Conservation (phyloP, 2,888 invertebrate species). For the Homarus gammarus region DNA sequence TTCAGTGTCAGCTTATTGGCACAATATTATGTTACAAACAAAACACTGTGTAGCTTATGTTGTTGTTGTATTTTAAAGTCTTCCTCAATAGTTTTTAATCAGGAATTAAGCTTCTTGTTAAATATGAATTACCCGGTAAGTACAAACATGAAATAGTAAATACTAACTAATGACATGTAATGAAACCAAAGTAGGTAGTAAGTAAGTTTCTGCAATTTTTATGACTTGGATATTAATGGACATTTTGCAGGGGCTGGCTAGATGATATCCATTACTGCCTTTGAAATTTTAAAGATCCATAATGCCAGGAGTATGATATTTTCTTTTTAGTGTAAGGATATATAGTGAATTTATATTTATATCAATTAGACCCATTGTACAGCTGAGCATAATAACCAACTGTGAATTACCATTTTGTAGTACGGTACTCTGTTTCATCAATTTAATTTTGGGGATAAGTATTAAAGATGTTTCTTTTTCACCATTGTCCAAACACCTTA, state of each 20-base stretch:
- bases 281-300: background rate
- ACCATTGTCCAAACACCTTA: background rate
- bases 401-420: background rate
- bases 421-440: background rate
- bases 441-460: background rate
- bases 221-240: background rate
- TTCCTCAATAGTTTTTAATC: background rate
- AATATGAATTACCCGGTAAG: constrained; percentile 4
- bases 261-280: background rate
- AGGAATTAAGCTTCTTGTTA: background rate
- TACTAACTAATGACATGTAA: background rate
- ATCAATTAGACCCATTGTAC: background rate
- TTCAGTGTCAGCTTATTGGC: background rate
- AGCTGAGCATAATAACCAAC: background rate
- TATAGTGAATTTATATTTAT: constrained; percentile 5
- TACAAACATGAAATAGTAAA: constrained; percentile 1
- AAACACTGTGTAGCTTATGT: background rate
- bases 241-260: background rate
- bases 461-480: constrained; percentile 6
- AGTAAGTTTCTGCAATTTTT: background rate
- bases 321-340: background rate
- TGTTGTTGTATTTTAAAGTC: background rate
- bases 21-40: background rate
- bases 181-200: background rate
- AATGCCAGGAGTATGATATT: background rate